Evolutionary conservation across 2,888 invertebrate species (phyloP).

Genomic region (Drosophila helvetica): DNA sequence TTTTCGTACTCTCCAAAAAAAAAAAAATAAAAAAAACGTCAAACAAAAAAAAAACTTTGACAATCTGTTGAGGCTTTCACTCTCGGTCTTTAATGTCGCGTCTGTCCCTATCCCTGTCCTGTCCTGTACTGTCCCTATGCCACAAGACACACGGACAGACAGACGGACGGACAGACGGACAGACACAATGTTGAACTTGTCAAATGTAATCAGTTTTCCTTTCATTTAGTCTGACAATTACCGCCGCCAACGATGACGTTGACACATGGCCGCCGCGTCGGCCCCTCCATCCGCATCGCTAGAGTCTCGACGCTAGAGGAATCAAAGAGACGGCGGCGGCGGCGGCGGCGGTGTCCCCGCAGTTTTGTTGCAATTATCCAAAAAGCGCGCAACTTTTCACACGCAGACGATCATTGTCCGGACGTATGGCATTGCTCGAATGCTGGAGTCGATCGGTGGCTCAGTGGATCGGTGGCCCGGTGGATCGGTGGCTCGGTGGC

Average conservation of each 20-base stretch:
- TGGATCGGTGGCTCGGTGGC: constrained; percentile 16
- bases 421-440: constrained; percentile 47
- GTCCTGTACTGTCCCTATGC: constrained; percentile 18
- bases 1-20: constrained; percentile 17
- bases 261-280: constrained; percentile 61
- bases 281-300: background rate
- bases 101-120: background rate
- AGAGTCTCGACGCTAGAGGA: background rate
- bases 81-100: constrained; percentile 47
- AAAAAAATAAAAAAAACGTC: constrained; percentile 16
- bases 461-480: too few relatives aligned
- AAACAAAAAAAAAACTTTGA: constrained; percentile 1
- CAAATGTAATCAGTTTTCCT: constrained; percentile 76
- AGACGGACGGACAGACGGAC: background rate
- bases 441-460: constrained; percentile 20
- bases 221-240: constrained; percentile 69
- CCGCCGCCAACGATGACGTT: constrained; percentile 67
- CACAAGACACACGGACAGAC: constrained; percentile 1
- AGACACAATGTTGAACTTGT: constrained; percentile 68
- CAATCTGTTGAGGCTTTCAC: constrained; percentile 59
- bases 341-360: constrained; percentile 15
- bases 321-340: constrained; percentile 7
- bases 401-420: constrained; percentile 53
- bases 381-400: constrained; percentile 76
- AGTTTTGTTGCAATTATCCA: constrained; percentile 71